Evolutionary conservation across 2,113 vertebrate species (phyloP), one percentile per base, ranked within the genome.

Genomic region (Aldabrachelys gigantea): DNA sequence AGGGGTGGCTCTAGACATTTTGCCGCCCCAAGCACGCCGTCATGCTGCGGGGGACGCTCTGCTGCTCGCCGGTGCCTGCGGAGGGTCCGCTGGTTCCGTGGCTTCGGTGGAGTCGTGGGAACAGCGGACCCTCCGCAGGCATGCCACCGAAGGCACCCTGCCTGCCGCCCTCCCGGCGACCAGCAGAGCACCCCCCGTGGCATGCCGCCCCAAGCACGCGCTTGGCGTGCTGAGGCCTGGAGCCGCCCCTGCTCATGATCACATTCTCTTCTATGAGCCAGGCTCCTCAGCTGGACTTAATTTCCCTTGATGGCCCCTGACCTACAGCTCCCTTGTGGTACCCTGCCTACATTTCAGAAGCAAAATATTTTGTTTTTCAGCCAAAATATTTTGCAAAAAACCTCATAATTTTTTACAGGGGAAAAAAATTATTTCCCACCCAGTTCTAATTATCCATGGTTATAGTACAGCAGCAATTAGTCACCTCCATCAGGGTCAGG

Each of bases 331-430:
- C 62, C 62, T 82, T n/a, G 5, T 56, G 91, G 72, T 80, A 29
- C 38, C 22, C 85, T 95, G 78, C 81, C 93, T 94, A 27, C n/a
- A 12, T 94, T 93, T 88, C 85, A 94, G 85, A 95, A 95, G 57
- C 29, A 95, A 87, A 41, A 35, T 79, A 84, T 79, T 84, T 53
- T 89, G 50, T 69, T 91, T 57, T 84, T n/a, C 82, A 87, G 79
- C 59, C 62, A 92, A 96, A 62, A 85, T 65, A 80, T 11, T 94
- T 95, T 81, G 96, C 69, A 6, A 7, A 89, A 24, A 62, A 25
- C 91, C 53, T 50, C 50, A 82, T 88, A 88, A 69, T 35, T 69
- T 31, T 87, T 90, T 41, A 80, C 11, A 79, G 0, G 14, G 57
- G 52, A 41, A 54, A 80, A 81, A 90, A 84, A 69, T n/a, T 1